These are phyloP conservation scores for Leptopilina boulardi DNA, from an alignment of 1,140 invertebrate genomes.

Conservation along the genomic window DNA sequence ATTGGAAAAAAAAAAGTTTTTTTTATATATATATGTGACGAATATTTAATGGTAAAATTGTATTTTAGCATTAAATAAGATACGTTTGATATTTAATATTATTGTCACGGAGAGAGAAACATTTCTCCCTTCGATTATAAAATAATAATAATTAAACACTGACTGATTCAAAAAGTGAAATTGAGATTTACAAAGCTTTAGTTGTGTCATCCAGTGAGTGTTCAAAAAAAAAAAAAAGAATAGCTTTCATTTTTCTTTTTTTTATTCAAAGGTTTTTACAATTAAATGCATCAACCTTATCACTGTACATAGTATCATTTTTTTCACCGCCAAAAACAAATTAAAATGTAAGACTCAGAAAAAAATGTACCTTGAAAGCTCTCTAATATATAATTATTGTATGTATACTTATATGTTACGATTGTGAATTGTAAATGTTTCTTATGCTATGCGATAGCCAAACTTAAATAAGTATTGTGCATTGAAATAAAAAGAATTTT, in stretches of 20 bases:
- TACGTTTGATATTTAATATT: slow-evolving; percentile 12
- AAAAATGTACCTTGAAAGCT: slow-evolving; percentile 40
- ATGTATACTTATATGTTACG: slow-evolving; percentile 38
- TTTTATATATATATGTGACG: neutral
- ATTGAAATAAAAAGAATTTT: slow-evolving; percentile 38
- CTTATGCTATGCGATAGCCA: neutral
- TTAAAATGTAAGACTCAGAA: neutral
- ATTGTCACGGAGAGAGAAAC: neutral
- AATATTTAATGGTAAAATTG: neutral
- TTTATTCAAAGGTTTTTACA: slow-evolving; percentile 24
- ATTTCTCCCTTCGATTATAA: neutral
- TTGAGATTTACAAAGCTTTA: slow-evolving; percentile 29
- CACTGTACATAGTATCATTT: slow-evolving; percentile 32
- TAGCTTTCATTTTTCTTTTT: slow-evolving; percentile 6
- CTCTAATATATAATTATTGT: slow-evolving; percentile 45
- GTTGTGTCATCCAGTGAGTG: slow-evolving; percentile 7
- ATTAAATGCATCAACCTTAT: neutral
- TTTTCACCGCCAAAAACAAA: neutral
- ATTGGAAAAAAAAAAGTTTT: neutral
- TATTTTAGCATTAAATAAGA: neutral
- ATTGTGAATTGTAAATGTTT: slow-evolving; percentile 35
- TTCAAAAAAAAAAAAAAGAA: neutral
- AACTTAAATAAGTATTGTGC: slow-evolving; percentile 30
- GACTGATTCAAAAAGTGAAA: neutral
- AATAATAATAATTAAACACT: neutral